A percentile compares a stretch with the other conserved stretches of the same genome.
Evolutionary conservation across 2,797 vertebrate genomes (phyloP).

Genomic region (Chloroceryle amazona): DNA sequence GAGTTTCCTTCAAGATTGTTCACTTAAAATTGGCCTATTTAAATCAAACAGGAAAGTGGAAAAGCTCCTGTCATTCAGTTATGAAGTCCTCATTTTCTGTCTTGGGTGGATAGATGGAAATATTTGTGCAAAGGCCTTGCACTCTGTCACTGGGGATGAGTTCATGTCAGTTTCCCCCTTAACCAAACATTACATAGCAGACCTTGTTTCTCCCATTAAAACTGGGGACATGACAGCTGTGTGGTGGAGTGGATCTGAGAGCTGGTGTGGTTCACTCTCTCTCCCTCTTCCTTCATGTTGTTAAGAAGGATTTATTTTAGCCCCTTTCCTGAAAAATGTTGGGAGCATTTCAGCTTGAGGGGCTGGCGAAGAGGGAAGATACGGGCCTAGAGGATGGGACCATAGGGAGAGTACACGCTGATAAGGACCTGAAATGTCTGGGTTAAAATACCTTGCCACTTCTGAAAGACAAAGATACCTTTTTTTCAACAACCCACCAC

Average conservation of each 20-base stretch:
- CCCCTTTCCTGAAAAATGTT: neutral
- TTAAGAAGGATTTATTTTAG: neutral
- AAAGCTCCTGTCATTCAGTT: neutral
- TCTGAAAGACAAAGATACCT: neutral
- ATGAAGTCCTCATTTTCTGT: neutral
- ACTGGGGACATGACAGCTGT: neutral
- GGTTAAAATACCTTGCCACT: neutral
- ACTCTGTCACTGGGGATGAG: rapidly evolving
- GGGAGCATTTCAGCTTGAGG: neutral
- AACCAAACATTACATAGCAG: rapidly evolving
- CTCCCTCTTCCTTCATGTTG: rapidly evolving
- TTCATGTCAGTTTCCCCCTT: neutral
- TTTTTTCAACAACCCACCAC: neutral
- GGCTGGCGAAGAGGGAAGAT: neutral
- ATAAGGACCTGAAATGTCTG: neutral
- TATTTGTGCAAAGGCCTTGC: rapidly evolving
- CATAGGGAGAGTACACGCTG: rapidly evolving
- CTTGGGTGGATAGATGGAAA: rapidly evolving
- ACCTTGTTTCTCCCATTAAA: neutral
- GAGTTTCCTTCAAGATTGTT: neutral
- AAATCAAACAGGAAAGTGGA: neutral
- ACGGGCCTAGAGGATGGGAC: too few species aligned
- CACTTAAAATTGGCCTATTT: neutral
- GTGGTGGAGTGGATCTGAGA: rapidly evolving
- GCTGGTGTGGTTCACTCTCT: neutral